These are phyloP conservation scores for Lasioglossum zephyrum DNA, from an alignment of 2,888 invertebrate genomes.

Conservation along the genomic window DNA sequence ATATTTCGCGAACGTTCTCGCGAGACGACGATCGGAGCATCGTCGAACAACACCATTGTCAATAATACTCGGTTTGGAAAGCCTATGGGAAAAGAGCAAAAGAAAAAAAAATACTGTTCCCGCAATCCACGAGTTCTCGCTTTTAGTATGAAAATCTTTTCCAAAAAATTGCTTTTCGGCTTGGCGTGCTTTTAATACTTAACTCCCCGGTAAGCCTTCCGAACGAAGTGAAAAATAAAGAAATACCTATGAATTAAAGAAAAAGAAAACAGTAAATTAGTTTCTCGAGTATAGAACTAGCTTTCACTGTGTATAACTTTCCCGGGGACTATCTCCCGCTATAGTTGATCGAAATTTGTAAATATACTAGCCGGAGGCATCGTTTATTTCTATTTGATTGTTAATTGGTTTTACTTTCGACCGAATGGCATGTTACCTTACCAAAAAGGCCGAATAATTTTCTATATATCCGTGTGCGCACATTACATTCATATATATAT, in stretches of 20 bases:
- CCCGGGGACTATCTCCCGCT: background rate
- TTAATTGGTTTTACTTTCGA: constrained; percentile 44
- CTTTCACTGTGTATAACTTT: background rate
- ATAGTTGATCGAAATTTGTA: constrained; percentile 16
- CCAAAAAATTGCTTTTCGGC: constrained; percentile 61
- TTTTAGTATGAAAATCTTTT: constrained; percentile 52
- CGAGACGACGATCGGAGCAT: background rate
- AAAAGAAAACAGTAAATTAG: background rate
- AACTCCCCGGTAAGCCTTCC: constrained; percentile 5
- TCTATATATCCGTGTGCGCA: constrained; percentile 18
- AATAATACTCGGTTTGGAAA: background rate
- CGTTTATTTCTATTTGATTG: constrained; percentile 47
- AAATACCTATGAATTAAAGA: background rate
- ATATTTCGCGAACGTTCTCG: background rate
- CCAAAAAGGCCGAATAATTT: constrained; percentile 32
- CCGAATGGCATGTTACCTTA: constrained; percentile 50
- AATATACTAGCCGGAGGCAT: constrained; percentile 33
- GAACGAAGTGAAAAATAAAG: background rate
- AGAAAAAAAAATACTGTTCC: constrained; percentile 11
- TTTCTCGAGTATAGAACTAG: background rate
- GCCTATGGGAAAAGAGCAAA: background rate
- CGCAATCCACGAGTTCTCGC: constrained; percentile 51
- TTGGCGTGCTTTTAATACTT: constrained; percentile 55
- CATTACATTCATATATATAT: constrained; percentile 1
- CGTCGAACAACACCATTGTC: background rate